Conservation (phyloP, 1,140 invertebrate species). For the Polypedilum pembai region DNA sequence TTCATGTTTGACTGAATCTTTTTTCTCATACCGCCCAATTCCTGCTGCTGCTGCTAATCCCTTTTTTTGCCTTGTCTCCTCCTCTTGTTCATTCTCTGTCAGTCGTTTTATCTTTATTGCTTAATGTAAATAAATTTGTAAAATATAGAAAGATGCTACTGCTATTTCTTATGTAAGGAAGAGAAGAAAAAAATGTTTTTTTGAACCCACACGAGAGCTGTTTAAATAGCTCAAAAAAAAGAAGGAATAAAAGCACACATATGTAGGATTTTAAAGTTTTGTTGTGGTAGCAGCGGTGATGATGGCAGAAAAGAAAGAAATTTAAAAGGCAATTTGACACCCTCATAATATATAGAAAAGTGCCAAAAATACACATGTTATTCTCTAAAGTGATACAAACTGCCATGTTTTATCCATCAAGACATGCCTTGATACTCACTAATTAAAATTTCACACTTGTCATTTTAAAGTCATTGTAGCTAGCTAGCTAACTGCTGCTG, state of each 20-base stretch:
- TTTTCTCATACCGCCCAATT: background rate
- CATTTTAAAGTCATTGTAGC: background rate
- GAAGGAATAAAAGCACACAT: background rate
- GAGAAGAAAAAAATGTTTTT: background rate
- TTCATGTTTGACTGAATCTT: conserved; percentile 10
- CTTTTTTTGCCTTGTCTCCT: background rate
- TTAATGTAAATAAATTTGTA: conserved; percentile 14
- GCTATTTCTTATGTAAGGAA: background rate
- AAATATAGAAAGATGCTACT: background rate
- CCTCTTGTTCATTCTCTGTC: background rate
- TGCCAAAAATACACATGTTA: background rate
- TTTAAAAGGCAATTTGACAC: conserved; percentile 8
- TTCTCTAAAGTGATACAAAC: background rate
- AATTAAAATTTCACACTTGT: conserved; percentile 28
- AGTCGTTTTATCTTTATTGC: background rate
- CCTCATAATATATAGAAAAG: background rate
- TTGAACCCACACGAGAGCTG: conserved; percentile 2
- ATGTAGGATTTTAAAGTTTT: background rate
- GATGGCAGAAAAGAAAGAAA: background rate
- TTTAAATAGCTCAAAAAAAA: background rate
- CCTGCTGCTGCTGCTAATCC: background rate
- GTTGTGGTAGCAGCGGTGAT: background rate
- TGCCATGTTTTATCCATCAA: background rate
- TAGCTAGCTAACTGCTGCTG: too few relatives aligned
- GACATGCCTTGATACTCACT: background rate